Conservation (phyloP, 30 jellyfish, hydroid and myxozoan species). For the Rhopilema esculentum region DNA sequence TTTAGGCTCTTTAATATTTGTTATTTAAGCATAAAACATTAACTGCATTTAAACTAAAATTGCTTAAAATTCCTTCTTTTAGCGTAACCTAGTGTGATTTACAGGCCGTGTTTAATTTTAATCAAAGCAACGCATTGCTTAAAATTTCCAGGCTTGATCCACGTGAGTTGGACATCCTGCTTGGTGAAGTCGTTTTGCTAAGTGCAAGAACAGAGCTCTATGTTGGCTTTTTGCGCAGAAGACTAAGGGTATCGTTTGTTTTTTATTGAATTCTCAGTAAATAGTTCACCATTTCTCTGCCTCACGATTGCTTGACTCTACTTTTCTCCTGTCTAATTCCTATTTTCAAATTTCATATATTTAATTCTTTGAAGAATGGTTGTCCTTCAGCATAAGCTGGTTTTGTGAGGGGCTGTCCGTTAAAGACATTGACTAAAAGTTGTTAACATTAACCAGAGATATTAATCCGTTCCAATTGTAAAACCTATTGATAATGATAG, state of each 20-base stretch:
- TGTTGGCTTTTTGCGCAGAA: conserved; percentile 66
- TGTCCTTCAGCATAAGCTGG: too few species aligned
- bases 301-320: neutral
- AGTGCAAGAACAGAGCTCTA: conserved; percentile 89
- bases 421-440: too few species aligned
- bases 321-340: neutral
- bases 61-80: too few species aligned
- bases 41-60: too few species aligned
- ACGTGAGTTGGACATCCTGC: conserved; percentile 76
- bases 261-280: neutral
- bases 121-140: neutral
- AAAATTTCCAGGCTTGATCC: conserved; percentile 79
- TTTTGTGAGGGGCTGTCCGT: too few species aligned
- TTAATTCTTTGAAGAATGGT: too few species aligned
- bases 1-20: too few species aligned
- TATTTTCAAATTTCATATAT: neutral
- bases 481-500: too few species aligned
- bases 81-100: too few species aligned
- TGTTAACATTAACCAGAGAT: too few species aligned
- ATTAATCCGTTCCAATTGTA: too few species aligned
- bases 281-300: neutral
- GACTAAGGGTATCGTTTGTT: conserved; percentile 42
- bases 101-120: neutral
- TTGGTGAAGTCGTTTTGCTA: conserved; percentile 84
- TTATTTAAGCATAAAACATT: too few species aligned